A percentile compares a stretch with the other conserved stretches of the same genome.
Evolutionary conservation across 2,113 vertebrate genomes (phyloP).

Genomic region (Lepus europaeus): DNA sequence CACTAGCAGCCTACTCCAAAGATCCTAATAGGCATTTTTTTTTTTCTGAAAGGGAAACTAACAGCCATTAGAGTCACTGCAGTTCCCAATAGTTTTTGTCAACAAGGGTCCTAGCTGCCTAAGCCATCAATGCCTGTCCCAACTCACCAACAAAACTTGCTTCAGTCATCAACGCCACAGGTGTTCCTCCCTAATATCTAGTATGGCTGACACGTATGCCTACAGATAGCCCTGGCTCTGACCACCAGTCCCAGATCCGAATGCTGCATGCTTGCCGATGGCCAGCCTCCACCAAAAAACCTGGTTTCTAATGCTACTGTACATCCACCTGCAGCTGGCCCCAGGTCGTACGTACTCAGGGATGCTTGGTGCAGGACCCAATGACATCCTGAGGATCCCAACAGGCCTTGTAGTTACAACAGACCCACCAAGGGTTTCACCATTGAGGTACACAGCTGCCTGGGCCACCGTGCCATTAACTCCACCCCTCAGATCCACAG

Average conservation of each 20-base stretch:
- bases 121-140: too few relatives aligned
- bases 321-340: neutral
- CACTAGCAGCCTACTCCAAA: neutral
- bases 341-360: neutral
- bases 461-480: too few relatives aligned
- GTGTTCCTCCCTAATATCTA: neutral
- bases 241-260: too few relatives aligned
- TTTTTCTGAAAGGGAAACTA: neutral
- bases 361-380: neutral
- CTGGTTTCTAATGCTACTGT: too few relatives aligned
- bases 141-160: neutral
- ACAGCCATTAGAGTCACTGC: neutral
- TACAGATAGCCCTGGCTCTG: neutral
- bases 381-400: neutral
- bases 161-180: neutral
- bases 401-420: neutral
- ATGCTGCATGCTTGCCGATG: neutral
- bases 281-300: too few relatives aligned
- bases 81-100: too few relatives aligned
- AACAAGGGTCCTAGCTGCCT: neutral
- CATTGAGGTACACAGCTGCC: neutral
- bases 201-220: fast-evolving
- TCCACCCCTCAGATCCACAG: neutral
- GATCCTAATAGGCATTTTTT: too few relatives aligned
- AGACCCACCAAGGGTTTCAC: neutral